Evolutionary conservation across 2,888 invertebrate genomes (phyloP), one percentile per base, ranked within the genome.

Genomic region (Julus scanicus): DNA sequence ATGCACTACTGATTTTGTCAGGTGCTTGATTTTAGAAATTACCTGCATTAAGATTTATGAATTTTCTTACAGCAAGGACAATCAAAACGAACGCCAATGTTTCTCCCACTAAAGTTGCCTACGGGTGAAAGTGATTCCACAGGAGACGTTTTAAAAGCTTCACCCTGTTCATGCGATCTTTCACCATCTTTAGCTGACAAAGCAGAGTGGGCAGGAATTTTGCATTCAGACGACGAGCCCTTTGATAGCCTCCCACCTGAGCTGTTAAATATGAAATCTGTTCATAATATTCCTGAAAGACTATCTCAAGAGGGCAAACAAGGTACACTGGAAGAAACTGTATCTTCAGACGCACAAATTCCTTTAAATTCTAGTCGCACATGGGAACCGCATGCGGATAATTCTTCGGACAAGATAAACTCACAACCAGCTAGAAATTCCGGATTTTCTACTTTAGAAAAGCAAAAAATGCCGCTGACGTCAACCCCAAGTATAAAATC

Each of bases 321-420:
- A n/a, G 71, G 6, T 71, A 20, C 37, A 13, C 37, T 37, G 80
- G 80, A 80, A 20, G 80, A 80, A 80, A 37, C 80, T 37, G 37
- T 37, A 11, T 80, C 80, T 80, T 80, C 80, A 37, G 80, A 80
- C 80, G 80, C 80, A 80, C 80, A 80, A 80, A 80, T 80, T 5
- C 80, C 80, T 3, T 80, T 37, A 37, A 80, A 80, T 80, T 80
- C 80, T 80, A 80, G 80, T 80, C 80, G 80, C 37, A 80, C 8
- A 11, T 13, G 80, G 80, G 80, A 80, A 80, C 80, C 8, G 37
- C 80, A 37, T 37, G 13, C 29, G 80, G 80, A 80, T 37, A 80
- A 37, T 80, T 80, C 49, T 49, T 13, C 85, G 17, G 85, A 85
- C 20, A 49, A 85, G 20, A 44, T 40, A 11, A 44, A 85, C 44